Conservation (phyloP, 2,888 invertebrate genomes). For the Tetropium fuscum region DNA sequence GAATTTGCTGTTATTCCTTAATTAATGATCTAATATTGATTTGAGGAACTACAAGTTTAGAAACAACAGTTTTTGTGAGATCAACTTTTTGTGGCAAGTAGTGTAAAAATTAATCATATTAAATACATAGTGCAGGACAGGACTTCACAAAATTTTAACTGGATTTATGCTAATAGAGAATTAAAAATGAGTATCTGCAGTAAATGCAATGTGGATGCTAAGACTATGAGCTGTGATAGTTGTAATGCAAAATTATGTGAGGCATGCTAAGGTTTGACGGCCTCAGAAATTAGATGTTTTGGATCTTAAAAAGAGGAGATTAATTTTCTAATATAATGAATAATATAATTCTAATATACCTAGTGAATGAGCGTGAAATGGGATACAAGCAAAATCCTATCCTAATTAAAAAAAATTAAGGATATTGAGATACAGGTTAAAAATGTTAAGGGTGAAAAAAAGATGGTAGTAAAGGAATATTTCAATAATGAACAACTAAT, state of each 20-base stretch:
- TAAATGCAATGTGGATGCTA: neutral
- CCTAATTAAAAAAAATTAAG: neutral
- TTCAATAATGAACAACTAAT: neutral
- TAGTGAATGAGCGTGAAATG: neutral
- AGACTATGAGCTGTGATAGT: neutral
- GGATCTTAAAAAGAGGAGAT: neutral
- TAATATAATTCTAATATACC: too few species aligned
- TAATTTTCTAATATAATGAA: neutral
- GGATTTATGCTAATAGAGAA: too few species aligned
- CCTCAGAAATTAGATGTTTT: neutral
- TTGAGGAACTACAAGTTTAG: too few species aligned
- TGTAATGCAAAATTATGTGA: neutral
- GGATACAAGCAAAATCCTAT: neutral
- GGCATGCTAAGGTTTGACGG: neutral
- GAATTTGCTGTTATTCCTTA: too few species aligned
- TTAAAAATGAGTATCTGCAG: neutral
- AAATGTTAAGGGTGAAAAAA: neutral
- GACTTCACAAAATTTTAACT: too few species aligned
- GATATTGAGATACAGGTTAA: neutral
- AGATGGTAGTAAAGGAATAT: neutral
- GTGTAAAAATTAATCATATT: too few species aligned
- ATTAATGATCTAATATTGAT: too few species aligned
- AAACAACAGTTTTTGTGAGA: too few species aligned
- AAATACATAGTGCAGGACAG: too few species aligned
- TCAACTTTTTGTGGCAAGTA: too few species aligned